These are phyloP conservation scores for Embiotoca jacksoni DNA, from an alignment of 2,113 vertebrate genomes.

Conservation along the genomic window DNA sequence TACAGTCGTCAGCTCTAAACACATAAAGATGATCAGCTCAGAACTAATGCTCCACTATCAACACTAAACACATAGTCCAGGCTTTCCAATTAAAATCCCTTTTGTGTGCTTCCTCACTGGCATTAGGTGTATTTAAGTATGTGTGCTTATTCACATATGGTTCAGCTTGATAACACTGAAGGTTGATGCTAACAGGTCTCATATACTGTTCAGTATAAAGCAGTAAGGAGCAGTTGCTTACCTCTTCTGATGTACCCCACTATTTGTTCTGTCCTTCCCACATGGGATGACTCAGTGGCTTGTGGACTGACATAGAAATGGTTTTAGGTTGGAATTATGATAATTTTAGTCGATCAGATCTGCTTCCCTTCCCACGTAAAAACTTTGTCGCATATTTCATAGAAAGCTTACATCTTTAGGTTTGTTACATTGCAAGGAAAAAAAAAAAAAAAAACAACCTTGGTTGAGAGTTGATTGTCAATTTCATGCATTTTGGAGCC, in stretches of 20 bases:
- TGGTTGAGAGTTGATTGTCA: constrained; percentile 10
- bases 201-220: constrained; percentile 19
- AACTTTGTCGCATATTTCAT: constrained; percentile 4
- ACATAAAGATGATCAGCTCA: constrained; percentile 28
- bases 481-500: constrained; percentile 38
- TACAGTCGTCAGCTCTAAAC: constrained; percentile 44
- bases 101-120: constrained; percentile 1
- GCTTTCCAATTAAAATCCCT: constrained; percentile 35
- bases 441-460: neutral
- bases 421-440: constrained; percentile 28
- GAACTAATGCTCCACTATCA: constrained; percentile 24
- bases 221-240: constrained; percentile 14
- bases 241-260: constrained; percentile 33
- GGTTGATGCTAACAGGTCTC: neutral
- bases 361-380: constrained; percentile 46
- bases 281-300: constrained; percentile 62
- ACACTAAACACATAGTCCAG: constrained; percentile 28
- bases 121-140: constrained; percentile 13
- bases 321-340: constrained; percentile 51
- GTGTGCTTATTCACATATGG: constrained; percentile 23
- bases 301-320: constrained; percentile 38
- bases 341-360: constrained; percentile 55
- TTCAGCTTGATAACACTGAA: constrained; percentile 20
- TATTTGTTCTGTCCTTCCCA: constrained; percentile 47
- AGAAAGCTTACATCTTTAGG: constrained; percentile 27